Base-by-base conservation (phyloP, 37 sponge, comb jelly and placozoan genomes). In the Beroe ovata region DNA sequence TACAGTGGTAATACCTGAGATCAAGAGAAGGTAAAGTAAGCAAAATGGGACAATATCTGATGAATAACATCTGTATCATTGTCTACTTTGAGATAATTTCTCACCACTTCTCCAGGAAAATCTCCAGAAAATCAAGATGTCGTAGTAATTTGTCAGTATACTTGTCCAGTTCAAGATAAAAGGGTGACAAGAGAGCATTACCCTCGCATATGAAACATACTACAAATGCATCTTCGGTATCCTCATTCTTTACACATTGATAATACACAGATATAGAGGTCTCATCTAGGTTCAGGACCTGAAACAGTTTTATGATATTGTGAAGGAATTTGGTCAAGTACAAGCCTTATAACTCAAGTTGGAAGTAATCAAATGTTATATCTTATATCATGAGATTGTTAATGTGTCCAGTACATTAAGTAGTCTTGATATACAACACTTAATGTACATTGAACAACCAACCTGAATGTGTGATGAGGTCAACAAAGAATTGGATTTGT, bases 81-180 rank as follows among this genome's bases (percentile, higher is more conserved):
- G n/a, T n/a, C n/a, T n/a, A 58, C 11, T 11, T 58, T 58, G 16
- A 19, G 59, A 58, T 62, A 18, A 62, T 6, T 62, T 62, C 63
- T 16, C 6, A 77, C 84, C 84, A 77, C 41, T 39, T n/a, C 18
- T 21, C n/a, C 14, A 77, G 84, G 47, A 32, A 77, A 77, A 23
- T 21, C 28, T 77, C 54, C 4, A 35, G 47, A 35, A 19, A 6
- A n/a, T 2, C 84, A 2, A 38, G 4, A 20, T 77, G 41, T 1
- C 20, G 8, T 25, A 41, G 36, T 35, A 77, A 42, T 6, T 4
- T 14, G 33, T 77, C 84, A 40, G 84, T 77, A 35, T 77, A 77
- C 54, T 77, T 77, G 84, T 77, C 84, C 84, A 77, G 47, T 26
- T 77, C 84, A 23, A 42, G 84, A 26, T 77, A 77, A 42, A 77